phyloP scores from a whole-genome alignment of 2,113 vertebrate species.

The Sterrhoptilus dennistouni region DNA sequence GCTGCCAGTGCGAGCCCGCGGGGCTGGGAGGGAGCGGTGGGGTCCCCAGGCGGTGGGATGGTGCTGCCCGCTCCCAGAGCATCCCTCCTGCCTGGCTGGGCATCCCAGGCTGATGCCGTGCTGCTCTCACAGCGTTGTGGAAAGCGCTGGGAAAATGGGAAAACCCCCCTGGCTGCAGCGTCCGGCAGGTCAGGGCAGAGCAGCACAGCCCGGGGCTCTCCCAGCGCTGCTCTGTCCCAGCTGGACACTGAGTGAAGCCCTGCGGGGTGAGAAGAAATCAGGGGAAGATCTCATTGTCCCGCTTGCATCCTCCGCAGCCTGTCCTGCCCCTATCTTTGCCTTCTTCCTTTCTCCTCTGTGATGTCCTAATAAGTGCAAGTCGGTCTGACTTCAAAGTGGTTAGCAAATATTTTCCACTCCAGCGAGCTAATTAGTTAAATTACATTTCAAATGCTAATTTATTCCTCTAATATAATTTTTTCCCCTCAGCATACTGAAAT shows the following conservation, averaged over 20 bases:
- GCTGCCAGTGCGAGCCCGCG: neutral
- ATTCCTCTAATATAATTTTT: slow-evolving; percentile 25
- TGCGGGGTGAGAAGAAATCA: neutral
- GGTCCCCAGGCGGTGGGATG: accelerated
- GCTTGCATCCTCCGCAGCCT: neutral
- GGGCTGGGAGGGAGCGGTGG: neutral
- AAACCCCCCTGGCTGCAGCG: neutral
- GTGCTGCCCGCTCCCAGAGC: neutral
- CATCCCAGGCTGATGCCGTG: accelerated
- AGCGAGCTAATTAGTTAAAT: slow-evolving; percentile 58
- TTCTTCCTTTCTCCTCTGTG: neutral
- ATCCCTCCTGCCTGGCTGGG: neutral
- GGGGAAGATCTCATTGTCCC: neutral
- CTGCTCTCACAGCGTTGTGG: neutral
- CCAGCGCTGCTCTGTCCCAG: neutral
- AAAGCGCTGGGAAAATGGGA: neutral
- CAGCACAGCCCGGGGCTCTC: neutral
- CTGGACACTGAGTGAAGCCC: neutral
- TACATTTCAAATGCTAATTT: slow-evolving; percentile 64
- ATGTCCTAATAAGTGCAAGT: neutral
- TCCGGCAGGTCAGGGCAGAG: neutral
- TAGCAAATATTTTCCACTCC: slow-evolving; percentile 47
- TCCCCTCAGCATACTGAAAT: neutral
- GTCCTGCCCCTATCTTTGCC: neutral
- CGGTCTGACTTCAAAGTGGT: slow-evolving; percentile 46